Percentiles rank a stretch among this genome's conserved stretches.
These are phyloP conservation scores for Epinephelus cyanopodus DNA, from an alignment of 2,113 vertebrate genomes.

Conservation along the genomic window DNA sequence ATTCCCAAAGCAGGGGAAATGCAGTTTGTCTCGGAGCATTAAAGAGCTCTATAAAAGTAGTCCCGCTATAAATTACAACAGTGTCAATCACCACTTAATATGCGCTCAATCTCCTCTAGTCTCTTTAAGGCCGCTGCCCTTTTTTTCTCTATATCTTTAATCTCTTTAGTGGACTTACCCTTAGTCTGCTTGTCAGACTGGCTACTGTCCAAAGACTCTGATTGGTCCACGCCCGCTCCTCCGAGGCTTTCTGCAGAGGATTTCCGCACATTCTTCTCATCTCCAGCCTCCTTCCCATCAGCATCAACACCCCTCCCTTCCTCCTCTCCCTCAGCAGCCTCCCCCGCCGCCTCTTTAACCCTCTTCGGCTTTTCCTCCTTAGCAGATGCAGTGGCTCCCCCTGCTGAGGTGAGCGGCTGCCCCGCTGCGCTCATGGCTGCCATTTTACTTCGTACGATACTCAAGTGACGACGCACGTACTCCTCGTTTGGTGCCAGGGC, in stretches of 20 bases:
- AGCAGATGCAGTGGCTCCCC: constrained; percentile 23
- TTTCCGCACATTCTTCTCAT: constrained; percentile 86
- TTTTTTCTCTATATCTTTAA: constrained; percentile 97
- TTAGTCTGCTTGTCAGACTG: constrained; percentile 85
- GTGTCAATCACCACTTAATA: constrained; percentile 94
- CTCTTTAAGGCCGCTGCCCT: constrained; percentile 96
- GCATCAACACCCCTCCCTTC: constrained; percentile 69
- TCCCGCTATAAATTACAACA: constrained; percentile 51
- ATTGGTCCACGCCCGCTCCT: constrained; percentile 72
- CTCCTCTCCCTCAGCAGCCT: constrained; percentile 54
- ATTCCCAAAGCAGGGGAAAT: background rate
- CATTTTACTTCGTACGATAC: constrained; percentile 95
- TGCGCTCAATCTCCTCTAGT: constrained; percentile 98
- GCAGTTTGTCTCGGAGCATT: constrained; percentile 43
- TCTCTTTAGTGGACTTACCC: constrained; percentile 92
- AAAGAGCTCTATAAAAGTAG: constrained; percentile 74
- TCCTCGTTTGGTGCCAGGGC: constrained; percentile 95
- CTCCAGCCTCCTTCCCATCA: constrained; percentile 75
- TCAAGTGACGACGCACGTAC: constrained; percentile 94
- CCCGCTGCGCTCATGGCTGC: constrained; percentile 86
- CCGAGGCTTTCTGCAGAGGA: constrained; percentile 69
- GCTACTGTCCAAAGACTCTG: constrained; percentile 82
- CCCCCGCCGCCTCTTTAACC: constrained; percentile 16
- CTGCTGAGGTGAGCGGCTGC: constrained; percentile 73
- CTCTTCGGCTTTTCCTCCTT: constrained; percentile 58